Conservation (phyloP, 2,888 invertebrate species). For the Volucella zonaria region DNA sequence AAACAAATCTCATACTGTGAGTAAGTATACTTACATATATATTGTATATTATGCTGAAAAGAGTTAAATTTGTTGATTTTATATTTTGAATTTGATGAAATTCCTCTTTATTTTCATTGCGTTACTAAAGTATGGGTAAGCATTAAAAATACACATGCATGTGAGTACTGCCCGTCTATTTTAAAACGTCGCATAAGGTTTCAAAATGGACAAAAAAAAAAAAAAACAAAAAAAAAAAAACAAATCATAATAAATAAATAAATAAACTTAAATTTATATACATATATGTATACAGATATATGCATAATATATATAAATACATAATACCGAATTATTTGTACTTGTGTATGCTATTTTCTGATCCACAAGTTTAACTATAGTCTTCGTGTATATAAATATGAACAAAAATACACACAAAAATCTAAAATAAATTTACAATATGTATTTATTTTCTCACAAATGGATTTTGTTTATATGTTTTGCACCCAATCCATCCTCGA, state of each 20-base stretch:
- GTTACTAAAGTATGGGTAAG: not conserved
- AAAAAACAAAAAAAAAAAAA: not conserved
- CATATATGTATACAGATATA: slow-evolving; percentile 25
- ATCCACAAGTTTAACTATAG: slow-evolving; percentile 28
- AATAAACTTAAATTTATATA: slow-evolving; percentile 37
- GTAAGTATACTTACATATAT: too few relatives aligned
- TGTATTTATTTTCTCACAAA: slow-evolving; percentile 73
- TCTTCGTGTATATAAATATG: not conserved
- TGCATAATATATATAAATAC: slow-evolving; percentile 17
- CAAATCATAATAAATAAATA: slow-evolving; percentile 2
- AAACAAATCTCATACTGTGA: too few relatives aligned
- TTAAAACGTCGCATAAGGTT: slow-evolving; percentile 32
- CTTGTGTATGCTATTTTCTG: slow-evolving; percentile 32
- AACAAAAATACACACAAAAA: slow-evolving; percentile 69
- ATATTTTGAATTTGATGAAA: not conserved
- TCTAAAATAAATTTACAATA: slow-evolving; percentile 71
- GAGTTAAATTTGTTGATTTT: too few relatives aligned
- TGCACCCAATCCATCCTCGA: not conserved
- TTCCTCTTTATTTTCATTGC: not conserved
- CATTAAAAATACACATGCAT: not conserved
- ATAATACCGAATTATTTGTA: not conserved
- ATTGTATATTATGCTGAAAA: too few relatives aligned
- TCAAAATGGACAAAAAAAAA: slow-evolving; percentile 7
- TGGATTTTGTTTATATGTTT: slow-evolving; percentile 73
- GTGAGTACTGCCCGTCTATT: not conserved